Percentiles rank a stretch among this genome's conserved stretches.
These are phyloP conservation scores for Scyliorhinus canicula DNA, from an alignment of 2,797 vertebrate genomes.

Conservation along the genomic window DNA sequence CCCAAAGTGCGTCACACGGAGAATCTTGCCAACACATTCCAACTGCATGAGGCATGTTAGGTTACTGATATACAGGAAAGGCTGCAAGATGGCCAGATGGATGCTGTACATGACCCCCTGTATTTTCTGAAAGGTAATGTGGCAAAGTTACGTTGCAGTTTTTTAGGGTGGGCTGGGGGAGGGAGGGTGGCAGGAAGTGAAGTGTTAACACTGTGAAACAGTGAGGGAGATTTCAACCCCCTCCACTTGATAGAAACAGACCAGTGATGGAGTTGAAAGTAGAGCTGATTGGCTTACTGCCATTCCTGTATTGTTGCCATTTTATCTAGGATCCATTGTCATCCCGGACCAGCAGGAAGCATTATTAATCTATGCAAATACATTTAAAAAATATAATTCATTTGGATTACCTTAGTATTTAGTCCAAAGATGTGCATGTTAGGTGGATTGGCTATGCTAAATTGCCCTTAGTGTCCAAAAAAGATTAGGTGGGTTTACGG, in stretches of 20 bases:
- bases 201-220: neutral
- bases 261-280: neutral
- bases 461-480: too few species aligned
- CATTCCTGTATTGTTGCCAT: neutral
- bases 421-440: too few species aligned
- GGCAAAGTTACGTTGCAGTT: neutral
- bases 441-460: too few species aligned
- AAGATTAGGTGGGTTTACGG: too few species aligned
- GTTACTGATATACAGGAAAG: constrained; percentile 12
- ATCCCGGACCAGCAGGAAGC: neutral
- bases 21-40: constrained; percentile 26
- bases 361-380: neutral
- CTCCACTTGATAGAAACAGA: neutral
- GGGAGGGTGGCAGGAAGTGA: neutral
- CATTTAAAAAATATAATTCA: neutral
- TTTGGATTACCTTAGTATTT: neutral
- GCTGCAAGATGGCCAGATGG: constrained; percentile 22
- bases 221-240: neutral
- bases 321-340: neutral
- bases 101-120: neutral
- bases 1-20: neutral
- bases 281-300: neutral
- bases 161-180: too few species aligned
- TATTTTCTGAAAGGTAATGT: neutral
- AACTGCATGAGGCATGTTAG: neutral